A percentile compares a stretch with the other conserved stretches of the same genome.
These are phyloP conservation scores for Sebastes vulpes DNA, from an alignment of 2,797 vertebrate genomes.

Conservation along the genomic window DNA sequence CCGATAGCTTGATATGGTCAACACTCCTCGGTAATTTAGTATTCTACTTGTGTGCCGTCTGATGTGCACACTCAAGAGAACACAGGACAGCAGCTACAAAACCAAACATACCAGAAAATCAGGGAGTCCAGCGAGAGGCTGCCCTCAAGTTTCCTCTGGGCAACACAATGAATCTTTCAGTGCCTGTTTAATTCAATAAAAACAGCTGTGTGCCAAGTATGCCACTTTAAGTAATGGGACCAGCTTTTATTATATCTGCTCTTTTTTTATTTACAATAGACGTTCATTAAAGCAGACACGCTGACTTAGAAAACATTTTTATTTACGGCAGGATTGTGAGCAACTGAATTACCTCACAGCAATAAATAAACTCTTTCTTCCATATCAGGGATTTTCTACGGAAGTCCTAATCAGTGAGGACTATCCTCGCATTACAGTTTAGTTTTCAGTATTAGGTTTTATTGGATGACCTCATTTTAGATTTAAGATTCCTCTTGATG, in stretches of 20 bases:
- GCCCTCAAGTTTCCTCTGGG: background rate
- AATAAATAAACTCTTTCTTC: conserved; percentile 31
- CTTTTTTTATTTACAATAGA: conserved; percentile 39
- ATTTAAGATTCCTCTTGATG: background rate
- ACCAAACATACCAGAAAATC: conserved; percentile 12
- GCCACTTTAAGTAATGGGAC: conserved; percentile 53
- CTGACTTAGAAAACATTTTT: conserved; percentile 43
- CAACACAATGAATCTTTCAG: background rate
- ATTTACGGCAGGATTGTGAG: conserved; percentile 46
- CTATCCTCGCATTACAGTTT: background rate
- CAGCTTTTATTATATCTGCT: conserved; percentile 41
- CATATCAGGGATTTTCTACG: conserved; percentile 4
- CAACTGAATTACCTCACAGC: conserved; percentile 31
- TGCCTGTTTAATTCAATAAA: conserved; percentile 37
- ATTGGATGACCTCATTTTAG: conserved; percentile 5
- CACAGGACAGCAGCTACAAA: background rate
- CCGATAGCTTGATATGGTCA: conserved; percentile 54
- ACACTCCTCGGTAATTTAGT: conserved; percentile 48
- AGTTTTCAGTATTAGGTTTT: background rate
- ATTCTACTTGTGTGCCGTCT: conserved; percentile 39
- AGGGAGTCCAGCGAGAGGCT: background rate
- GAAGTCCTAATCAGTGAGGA: background rate
- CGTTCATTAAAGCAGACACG: conserved; percentile 31
- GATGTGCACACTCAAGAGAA: conserved; percentile 21
- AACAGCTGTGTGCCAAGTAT: conserved; percentile 41